Percentiles rank a stretch among this genome's conserved stretches.
phyloP scores from a whole-genome alignment of 1,140 invertebrate species.

The Caerostris darwini region DNA sequence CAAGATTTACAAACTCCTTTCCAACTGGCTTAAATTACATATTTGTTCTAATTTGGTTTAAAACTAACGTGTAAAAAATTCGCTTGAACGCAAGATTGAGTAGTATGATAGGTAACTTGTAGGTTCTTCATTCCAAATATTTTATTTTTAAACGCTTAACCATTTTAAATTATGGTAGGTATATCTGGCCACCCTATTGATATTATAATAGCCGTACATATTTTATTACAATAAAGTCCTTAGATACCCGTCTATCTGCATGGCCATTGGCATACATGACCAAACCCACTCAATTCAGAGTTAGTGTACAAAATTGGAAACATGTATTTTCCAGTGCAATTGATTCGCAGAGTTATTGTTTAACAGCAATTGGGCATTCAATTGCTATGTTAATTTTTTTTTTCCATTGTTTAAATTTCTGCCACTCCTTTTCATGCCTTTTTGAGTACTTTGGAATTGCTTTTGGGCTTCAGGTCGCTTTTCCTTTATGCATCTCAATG shows the following conservation, averaged over 20 bases:
- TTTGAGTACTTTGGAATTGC: neutral
- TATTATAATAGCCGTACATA: constrained; percentile 3
- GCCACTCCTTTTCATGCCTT: neutral
- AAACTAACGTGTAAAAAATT: constrained; percentile 15
- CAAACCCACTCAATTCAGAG: neutral
- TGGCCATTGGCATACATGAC: neutral
- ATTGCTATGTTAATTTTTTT: no score
- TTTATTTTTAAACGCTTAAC: neutral
- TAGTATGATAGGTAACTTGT: constrained; percentile 70
- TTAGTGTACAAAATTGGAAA: constrained; percentile 15
- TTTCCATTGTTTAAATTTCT: neutral
- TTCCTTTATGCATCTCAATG: constrained; percentile 90
- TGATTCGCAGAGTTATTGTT: neutral
- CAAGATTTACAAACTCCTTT: neutral
- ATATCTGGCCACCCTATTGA: neutral
- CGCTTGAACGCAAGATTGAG: neutral
- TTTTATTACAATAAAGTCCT: constrained; percentile 44
- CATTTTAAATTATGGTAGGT: constrained; percentile 51
- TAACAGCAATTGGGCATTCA: neutral
- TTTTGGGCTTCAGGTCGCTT: constrained; percentile 60
- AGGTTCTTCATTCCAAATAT: neutral
- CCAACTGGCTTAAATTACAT: neutral
- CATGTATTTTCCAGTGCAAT: neutral
- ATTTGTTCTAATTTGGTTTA: constrained; percentile 10
- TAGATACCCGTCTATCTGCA: constrained; percentile 70